Evolutionary conservation across 2,888 invertebrate genomes (phyloP).

Genomic region (Pollenia angustigena): DNA sequence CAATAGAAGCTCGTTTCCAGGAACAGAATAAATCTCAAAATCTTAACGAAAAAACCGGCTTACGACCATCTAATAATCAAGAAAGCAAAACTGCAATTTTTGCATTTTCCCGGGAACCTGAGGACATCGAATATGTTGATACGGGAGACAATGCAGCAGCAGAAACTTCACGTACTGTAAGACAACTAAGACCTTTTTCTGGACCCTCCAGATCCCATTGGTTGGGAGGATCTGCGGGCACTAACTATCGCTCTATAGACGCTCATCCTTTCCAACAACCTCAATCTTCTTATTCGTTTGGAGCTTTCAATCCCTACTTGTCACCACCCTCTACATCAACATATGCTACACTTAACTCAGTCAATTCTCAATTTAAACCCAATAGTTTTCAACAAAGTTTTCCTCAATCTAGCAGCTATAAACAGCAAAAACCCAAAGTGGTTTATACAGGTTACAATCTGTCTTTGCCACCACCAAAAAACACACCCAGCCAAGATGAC

Average conservation of each 20-base stretch:
- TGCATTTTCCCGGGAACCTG: slow-evolving; percentile 61
- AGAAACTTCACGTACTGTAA: slow-evolving; percentile 79
- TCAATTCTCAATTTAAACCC: slow-evolving; percentile 57
- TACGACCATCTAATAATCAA: neutral
- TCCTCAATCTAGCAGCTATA: slow-evolving; percentile 12
- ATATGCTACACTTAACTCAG: slow-evolving; percentile 67
- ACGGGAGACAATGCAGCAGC: slow-evolving; percentile 77
- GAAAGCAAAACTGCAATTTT: slow-evolving; percentile 48
- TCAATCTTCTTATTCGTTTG: slow-evolving; percentile 77
- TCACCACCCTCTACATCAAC: slow-evolving; percentile 78
- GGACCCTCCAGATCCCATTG: slow-evolving; percentile 76
- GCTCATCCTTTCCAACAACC: slow-evolving; percentile 75
- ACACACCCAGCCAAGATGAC: slow-evolving; percentile 76
- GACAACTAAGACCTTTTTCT: slow-evolving; percentile 80
- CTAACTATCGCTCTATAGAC: slow-evolving; percentile 80
- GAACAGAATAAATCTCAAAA: neutral
- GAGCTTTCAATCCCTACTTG: slow-evolving; percentile 81
- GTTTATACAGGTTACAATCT: slow-evolving; percentile 79
- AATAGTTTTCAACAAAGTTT: slow-evolving; percentile 56
- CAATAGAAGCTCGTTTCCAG: neutral
- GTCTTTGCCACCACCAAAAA: slow-evolving; percentile 78
- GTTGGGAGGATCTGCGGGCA: slow-evolving; percentile 54
- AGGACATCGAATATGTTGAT: slow-evolving; percentile 72
- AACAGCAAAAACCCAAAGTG: slow-evolving; percentile 77
- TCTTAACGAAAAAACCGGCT: neutral